A percentile compares a stretch with the other conserved stretches of the same genome.
phyloP scores from a whole-genome alignment of 2,888 invertebrate species.

The Hanleya hanleyi region DNA sequence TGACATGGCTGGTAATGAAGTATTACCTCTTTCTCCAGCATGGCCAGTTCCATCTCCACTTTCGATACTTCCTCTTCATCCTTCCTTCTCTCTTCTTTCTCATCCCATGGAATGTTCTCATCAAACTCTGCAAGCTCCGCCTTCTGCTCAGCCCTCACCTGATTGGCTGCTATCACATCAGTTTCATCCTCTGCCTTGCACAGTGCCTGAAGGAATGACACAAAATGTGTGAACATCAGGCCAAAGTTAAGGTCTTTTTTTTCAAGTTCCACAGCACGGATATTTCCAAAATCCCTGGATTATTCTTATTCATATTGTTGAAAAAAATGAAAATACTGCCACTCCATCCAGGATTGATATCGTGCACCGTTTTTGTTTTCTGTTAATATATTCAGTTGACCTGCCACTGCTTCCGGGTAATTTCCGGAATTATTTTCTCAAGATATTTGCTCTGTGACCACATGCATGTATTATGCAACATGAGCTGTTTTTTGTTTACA shows the following conservation, averaged over 20 bases:
- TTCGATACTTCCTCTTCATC: constrained; percentile 69
- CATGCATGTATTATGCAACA: too few relatives aligned
- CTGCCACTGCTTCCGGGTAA: too few relatives aligned
- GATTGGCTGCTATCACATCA: constrained; percentile 92
- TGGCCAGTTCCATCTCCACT: constrained; percentile 72
- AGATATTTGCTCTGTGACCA: too few relatives aligned
- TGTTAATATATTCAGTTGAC: too few relatives aligned
- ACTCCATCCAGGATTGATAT: too few relatives aligned
- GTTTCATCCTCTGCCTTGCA: constrained; percentile 96
- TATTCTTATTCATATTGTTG: not conserved
- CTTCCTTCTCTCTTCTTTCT: constrained; percentile 74
- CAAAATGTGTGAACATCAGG: too few relatives aligned
- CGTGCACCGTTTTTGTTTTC: too few relatives aligned
- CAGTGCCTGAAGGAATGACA: constrained; percentile 77
- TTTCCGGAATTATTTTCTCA: too few relatives aligned
- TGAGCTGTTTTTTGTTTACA: too few relatives aligned
- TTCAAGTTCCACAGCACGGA: not conserved
- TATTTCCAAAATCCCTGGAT: not conserved
- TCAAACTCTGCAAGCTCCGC: constrained; percentile 90
- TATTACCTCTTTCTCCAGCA: constrained; percentile 72
- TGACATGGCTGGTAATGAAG: too few relatives aligned
- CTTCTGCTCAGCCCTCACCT: constrained; percentile 88
- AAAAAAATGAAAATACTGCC: too few relatives aligned
- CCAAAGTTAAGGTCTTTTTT: not conserved
- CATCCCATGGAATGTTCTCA: constrained; percentile 92